Evolutionary conservation across 2,888 invertebrate genomes (phyloP).

Genomic region (Heteromyza rotundicornis): DNA sequence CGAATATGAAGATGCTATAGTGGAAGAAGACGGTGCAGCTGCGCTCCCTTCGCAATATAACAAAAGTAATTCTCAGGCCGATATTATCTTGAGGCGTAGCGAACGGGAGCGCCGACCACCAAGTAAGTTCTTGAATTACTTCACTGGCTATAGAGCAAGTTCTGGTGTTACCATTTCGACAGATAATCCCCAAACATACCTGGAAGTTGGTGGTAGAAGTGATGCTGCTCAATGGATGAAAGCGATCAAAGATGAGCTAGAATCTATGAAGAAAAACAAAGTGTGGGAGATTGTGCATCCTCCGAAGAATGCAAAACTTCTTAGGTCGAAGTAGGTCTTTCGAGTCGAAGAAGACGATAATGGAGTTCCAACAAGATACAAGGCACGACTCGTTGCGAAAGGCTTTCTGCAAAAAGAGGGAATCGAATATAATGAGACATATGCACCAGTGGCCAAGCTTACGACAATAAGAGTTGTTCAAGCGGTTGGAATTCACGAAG

Average conservation of each 20-base stretch:
- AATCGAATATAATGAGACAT: conserved; percentile 8
- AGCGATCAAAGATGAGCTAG: background rate
- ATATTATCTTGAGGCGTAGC: too few species aligned
- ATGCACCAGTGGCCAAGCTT: conserved; percentile 4
- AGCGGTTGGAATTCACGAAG: background rate
- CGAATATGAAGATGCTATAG: too few species aligned
- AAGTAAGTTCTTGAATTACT: too few species aligned
- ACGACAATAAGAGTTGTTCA: conserved; percentile 6
- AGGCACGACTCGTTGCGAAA: background rate
- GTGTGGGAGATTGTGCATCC: background rate
- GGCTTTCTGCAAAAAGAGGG: conserved; percentile 10
- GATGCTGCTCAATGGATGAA: background rate
- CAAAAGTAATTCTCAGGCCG: too few species aligned
- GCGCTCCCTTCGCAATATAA: too few species aligned
- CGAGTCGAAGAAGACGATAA: background rate
- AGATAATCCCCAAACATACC: too few species aligned
- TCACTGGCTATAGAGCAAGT: too few species aligned
- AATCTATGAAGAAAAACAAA: background rate
- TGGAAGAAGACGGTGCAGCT: too few species aligned
- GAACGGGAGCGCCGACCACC: too few species aligned
- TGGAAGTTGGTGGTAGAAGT: background rate
- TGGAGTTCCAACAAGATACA: background rate
- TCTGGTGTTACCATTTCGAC: too few species aligned
- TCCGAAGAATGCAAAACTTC: background rate
- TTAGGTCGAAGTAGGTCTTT: conserved; percentile 1